Percentiles rank a stretch among this genome's conserved stretches.
Conservation (phyloP, 2,113 vertebrate genomes). For the Chamaetylas fuelleborni region DNA sequence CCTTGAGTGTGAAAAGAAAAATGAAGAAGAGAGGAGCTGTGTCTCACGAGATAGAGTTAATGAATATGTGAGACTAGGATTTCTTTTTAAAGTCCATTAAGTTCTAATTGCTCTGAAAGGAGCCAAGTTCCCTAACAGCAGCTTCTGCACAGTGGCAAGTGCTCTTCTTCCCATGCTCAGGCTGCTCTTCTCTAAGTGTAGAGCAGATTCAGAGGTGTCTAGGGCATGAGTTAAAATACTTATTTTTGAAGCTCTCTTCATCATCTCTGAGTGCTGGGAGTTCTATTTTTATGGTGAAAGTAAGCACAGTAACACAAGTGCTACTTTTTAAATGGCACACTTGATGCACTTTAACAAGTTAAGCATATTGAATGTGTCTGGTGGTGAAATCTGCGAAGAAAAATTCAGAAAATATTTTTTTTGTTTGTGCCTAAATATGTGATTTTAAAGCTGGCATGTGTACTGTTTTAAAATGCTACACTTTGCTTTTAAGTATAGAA, state of each 20-base stretch:
- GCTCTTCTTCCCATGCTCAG: not conserved
- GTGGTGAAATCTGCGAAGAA: slow-evolving; percentile 18
- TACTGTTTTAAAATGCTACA: not conserved
- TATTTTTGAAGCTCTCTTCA: slow-evolving; percentile 18
- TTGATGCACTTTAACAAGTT: slow-evolving; percentile 12
- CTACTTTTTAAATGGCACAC: slow-evolving; percentile 28
- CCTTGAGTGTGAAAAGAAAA: not conserved
- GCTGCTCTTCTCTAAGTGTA: not conserved
- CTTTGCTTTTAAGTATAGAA: not conserved
- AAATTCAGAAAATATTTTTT: slow-evolving; percentile 49
- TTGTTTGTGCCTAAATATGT: slow-evolving; percentile 40
- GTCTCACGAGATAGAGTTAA: not conserved
- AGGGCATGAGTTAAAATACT: slow-evolving; percentile 16
- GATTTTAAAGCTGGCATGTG: slow-evolving; percentile 42
- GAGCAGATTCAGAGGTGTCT: slow-evolving; percentile 24
- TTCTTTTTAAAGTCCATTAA: slow-evolving; percentile 43
- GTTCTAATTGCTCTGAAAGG: slow-evolving; percentile 21
- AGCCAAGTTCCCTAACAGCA: not conserved
- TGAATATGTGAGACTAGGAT: not conserved
- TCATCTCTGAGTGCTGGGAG: not conserved
- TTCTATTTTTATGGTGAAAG: slow-evolving; percentile 42
- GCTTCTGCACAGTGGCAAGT: not conserved
- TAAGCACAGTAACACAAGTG: not conserved
- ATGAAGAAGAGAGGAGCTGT: not conserved
- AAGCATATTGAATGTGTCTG: slow-evolving; percentile 22